Evolutionary conservation across 2,797 vertebrate genomes (phyloP).

Genomic region (Lepus townsendii): DNA sequence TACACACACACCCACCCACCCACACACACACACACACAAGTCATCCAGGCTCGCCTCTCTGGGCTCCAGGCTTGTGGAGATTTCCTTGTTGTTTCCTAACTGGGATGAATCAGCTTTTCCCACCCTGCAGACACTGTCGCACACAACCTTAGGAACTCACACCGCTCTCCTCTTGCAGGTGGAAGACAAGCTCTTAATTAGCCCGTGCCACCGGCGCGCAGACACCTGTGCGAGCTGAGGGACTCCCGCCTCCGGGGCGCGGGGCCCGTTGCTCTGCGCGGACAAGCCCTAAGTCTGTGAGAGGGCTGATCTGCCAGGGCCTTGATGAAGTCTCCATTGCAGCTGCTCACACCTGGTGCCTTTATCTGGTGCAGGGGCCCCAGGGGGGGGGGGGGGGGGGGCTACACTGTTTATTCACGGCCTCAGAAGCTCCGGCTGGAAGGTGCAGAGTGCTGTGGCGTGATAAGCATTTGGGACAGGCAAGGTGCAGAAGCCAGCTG

Average conservation of each 20-base stretch:
- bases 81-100: neutral
- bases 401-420: neutral
- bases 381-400: accelerated
- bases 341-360: neutral
- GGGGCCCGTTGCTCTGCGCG: neutral
- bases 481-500: neutral
- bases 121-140: neutral
- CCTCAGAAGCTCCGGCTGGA: neutral
- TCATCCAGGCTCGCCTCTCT: too few species aligned
- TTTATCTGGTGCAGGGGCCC: neutral
- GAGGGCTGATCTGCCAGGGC: neutral
- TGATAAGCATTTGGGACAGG: neutral
- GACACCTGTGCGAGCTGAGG: neutral
- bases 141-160: neutral
- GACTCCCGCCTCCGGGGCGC: neutral
- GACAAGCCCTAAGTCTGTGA: neutral
- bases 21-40: too few species aligned
- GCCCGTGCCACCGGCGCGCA: neutral
- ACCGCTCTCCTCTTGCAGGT: neutral
- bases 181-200: constrained; percentile 34
- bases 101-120: neutral
- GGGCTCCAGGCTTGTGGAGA: neutral
- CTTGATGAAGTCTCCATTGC: constrained; percentile 61
- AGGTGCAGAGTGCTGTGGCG: neutral
- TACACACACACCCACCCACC: too few species aligned